Percentiles rank a stretch among this genome's conserved stretches.
Evolutionary conservation across 2,113 vertebrate genomes (phyloP).

Genomic region (Chionis minor): DNA sequence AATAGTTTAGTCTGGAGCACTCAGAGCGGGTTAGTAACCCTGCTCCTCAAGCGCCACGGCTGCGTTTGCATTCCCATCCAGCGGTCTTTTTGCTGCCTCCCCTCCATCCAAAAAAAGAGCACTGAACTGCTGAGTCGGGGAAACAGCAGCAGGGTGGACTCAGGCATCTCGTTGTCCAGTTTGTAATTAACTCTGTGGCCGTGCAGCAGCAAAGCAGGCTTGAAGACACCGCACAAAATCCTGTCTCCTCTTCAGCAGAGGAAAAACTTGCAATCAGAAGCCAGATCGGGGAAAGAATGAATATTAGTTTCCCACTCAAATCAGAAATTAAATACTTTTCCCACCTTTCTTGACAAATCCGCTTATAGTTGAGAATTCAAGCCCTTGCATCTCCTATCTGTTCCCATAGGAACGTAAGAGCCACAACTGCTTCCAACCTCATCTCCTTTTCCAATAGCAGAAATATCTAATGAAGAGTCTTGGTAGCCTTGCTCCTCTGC

Average conservation of each 20-base stretch:
- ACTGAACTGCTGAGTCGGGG: background rate
- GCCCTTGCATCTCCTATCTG: background rate
- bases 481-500: background rate
- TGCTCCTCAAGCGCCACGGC: too few species aligned
- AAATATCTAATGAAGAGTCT: background rate
- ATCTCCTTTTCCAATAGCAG: background rate
- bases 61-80: background rate
- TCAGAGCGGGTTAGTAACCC: background rate
- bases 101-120: background rate
- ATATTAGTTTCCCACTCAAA: background rate
- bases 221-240: background rate
- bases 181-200: background rate
- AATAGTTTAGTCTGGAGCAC: background rate
- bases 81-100: background rate
- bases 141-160: background rate
- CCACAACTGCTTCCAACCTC: background rate
- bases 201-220: background rate
- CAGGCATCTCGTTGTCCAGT: background rate
- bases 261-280: background rate
- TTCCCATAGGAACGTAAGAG: slow-evolving; percentile 18
- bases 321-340: background rate
- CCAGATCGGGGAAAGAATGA: background rate
- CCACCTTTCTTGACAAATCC: background rate
- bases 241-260: background rate
- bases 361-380: background rate